Evolutionary conservation across 1,140 invertebrate genomes (phyloP), one percentile per base, ranked within the genome.

Genomic region (Polypedilum pembai): DNA sequence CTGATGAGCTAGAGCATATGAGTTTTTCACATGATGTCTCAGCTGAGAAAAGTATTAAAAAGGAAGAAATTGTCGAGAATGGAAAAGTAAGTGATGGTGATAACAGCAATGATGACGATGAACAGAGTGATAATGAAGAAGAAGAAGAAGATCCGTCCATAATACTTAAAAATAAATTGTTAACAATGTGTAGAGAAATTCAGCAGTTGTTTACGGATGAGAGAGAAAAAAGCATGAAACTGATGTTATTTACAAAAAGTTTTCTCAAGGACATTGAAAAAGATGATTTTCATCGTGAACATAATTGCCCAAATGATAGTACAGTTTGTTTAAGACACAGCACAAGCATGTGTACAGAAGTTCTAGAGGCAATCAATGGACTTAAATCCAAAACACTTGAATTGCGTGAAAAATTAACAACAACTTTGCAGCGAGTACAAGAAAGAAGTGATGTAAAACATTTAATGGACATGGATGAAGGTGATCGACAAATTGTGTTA

Each of bases 131-230:
- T 73, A 79, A 80, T 75, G 79, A 80, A 65, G 74, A 81, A 2
- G 65, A 21, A 7, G 65, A 69, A 20, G 65, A 69, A 18, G 65
- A 69, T 69, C 17, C 20, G 17, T 69, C 65, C 8, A 20, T 18
- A 69, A 69, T 69, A 10, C 8, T 69, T 7, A 82, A 82, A 74
- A 81, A 80, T 80, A 80, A 82, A 65, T 74, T 82, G 8, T 88
- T 93, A 78, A 85, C 86, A 69, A 84, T 91, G 41, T 93, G 92
- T 76, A 87, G 94, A 56, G 88, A 90, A 76, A 88, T 92, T 78
- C 94, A 95, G 83, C 85, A 85, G 74, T 83, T 94, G 76, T 92
- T 94, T 78, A 89, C 90, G 74, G 87, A 90, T 77, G 89, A 91
- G 77, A 85, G 92, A n/a, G 93, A 95, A 77, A 87, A 88, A 76